These are phyloP conservation scores for Enchytraeus crypticus DNA, from an alignment of 2,888 invertebrate species.

Conservation along the genomic window DNA sequence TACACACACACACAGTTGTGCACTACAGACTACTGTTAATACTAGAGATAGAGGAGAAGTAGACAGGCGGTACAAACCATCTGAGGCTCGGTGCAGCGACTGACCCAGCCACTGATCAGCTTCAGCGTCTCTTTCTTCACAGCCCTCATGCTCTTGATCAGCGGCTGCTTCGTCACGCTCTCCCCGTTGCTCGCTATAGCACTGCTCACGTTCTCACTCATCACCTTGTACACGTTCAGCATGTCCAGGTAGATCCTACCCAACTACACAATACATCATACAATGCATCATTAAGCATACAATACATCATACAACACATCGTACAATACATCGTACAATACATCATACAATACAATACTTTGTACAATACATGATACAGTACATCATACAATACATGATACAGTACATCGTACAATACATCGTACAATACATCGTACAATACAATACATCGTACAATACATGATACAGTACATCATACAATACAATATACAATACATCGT, in stretches of 20 bases:
- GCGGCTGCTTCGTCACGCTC: slow-evolving; percentile 89
- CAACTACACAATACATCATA: slow-evolving; percentile 54
- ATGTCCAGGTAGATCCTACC: slow-evolving; percentile 96
- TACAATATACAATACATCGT: no score
- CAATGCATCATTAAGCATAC: neutral
- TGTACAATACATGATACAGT: no score
- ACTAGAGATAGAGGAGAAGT: neutral
- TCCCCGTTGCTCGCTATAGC: slow-evolving; percentile 88
- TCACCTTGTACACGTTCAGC: slow-evolving; percentile 92
- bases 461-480: no score
- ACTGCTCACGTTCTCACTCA: slow-evolving; percentile 55
- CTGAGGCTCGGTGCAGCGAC: slow-evolving; percentile 72
- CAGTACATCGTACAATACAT: no score
- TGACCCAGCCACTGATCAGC: slow-evolving; percentile 92
- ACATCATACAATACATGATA: no score
- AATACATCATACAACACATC: no score
- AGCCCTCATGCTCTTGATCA: slow-evolving; percentile 94
- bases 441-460: no score
- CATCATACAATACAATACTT: no score
- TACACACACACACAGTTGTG: neutral
- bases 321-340: no score
- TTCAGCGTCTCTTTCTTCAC: slow-evolving; percentile 97
- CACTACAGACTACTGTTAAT: no score
- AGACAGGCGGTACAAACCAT: slow-evolving; percentile 32
- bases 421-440: no score